Evolutionary conservation across 2,797 vertebrate genomes (phyloP), one percentile per base, ranked within the genome.

Genomic region (Pseudopleuronectes americanus): DNA sequence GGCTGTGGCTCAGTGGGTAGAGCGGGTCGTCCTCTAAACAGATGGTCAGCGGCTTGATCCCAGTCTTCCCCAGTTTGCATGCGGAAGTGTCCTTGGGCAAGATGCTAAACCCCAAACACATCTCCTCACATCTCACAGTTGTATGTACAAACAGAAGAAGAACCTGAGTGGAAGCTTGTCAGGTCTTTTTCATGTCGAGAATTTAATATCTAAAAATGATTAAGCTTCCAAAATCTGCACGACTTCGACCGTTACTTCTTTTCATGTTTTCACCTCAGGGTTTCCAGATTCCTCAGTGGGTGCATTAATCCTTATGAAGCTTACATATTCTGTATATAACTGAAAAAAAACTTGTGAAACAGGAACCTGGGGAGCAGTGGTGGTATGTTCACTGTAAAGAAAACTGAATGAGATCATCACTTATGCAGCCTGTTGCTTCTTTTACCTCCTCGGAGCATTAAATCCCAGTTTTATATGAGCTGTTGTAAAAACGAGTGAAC

Each of bases 391-490:
- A 51, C 36, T 38, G 9, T 4, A 19, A 53, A 17, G 8, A 53
- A 21, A 36, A 23, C 1, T 0, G 54, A 53, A 21, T 23, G 26
- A 41, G 31, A 28, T 49, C 4, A 31, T 71, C 8, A 16, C 36
- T 48, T 22, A 23, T 52, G 43, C 19, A 23, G 47, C 26, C 47
- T 38, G 61, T 23, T 12, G 23, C 24, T 52, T 17, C 22, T n/a
- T 63, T 75, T 22, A 52, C 14, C 8, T 56, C 17, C 9, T 17
- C 0, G 26, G 22, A 24, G 59, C 48, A 28, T 63, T 52, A 66
- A 69, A 67, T 66, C 60, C 4, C 54, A 14, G 21, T 51, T 71
- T 59, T 52, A 52, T 55, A 61, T 41, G 8, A 38, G 61, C 17
- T 53, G 53, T 43, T 41, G 14, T 51, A 31, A 59, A 64, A 56